These are phyloP conservation scores for Girardia tigrina DNA, from an alignment of 2,888 invertebrate genomes.

Conservation along the genomic window DNA sequence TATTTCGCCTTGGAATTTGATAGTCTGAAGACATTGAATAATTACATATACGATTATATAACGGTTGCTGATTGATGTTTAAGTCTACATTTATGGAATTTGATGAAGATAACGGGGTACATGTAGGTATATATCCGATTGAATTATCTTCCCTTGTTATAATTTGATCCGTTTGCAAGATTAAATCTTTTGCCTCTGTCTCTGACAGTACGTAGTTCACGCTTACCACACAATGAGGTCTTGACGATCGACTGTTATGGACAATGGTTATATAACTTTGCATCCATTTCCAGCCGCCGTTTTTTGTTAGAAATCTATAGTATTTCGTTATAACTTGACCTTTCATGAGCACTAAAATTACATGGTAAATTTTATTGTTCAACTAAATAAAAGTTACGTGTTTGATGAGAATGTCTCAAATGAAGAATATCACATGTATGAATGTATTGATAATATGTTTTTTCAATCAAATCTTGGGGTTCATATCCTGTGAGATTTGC, in stretches of 20 bases:
- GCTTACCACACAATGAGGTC: conserved; percentile 88
- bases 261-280: conserved; percentile 94
- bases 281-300: conserved; percentile 96
- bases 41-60: neutral
- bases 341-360: conserved; percentile 68
- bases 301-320: conserved; percentile 82
- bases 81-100: neutral
- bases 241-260: conserved; percentile 79
- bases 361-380: neutral
- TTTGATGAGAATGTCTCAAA: conserved; percentile 76
- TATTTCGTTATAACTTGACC: conserved; percentile 92
- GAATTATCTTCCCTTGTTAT: conserved; percentile 27
- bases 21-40: neutral
- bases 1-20: neutral
- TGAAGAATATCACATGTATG: conserved; percentile 75
- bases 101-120: neutral
- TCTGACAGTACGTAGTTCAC: conserved; percentile 78
- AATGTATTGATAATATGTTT: conserved; percentile 86
- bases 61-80: neutral
- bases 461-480: conserved; percentile 88
- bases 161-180: conserved; percentile 28
- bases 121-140: neutral
- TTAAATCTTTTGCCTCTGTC: conserved; percentile 25
- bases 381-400: conserved; percentile 55
- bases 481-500: conserved; percentile 84